Base-by-base conservation (phyloP, 2,797 vertebrate species). In the Morelia viridis region DNA sequence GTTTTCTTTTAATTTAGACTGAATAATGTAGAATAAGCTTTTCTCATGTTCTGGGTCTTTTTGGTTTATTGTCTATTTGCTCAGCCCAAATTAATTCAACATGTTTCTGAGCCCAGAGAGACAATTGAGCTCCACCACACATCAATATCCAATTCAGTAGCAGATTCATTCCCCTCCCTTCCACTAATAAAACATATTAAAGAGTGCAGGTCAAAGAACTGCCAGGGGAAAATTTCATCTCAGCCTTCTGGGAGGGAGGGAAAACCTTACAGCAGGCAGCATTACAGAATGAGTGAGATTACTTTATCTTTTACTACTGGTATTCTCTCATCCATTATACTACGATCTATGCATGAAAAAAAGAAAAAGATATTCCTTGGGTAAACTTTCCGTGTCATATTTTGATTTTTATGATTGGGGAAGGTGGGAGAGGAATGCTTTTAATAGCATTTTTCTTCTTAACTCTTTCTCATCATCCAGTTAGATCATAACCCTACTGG, bases 91-190 rank as follows among this genome's bases (percentile, higher is more conserved):
- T 94, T 94, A 96, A 94, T 97, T 94, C 92, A 91, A 58, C 0
- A 0, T 94, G 92, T 92, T 95, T 93, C 93, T 87, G 93, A 94
- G 89, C 91, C 90, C 87, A 4, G 26, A 93, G 90, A 94, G 91
- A 64, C 28, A 93, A 91, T 87, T 53, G 91, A 94, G 64, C 92
- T 89, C 91, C 11, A 0, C 91, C 93, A 96, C 93, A 95, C 95
- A 68, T 93, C 95, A 96, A 93, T 85, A 95, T 71, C 88, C 90
- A 90, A 91, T 95, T 94, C 93, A 6, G 89, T 95, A 93, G 94
- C n/a, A 85, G 93, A 92, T 93, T 90, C 86, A 56, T 96, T 95
- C 87, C 8, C 64, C 26, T 62, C 91, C 92, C 94, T 94, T 95
- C 88, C 94, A 89, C 62, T 94, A 13, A 35, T 62, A 94, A 92